Conservation (phyloP, 2,888 invertebrate genomes). For the Melikaiella ostensackeni region DNA sequence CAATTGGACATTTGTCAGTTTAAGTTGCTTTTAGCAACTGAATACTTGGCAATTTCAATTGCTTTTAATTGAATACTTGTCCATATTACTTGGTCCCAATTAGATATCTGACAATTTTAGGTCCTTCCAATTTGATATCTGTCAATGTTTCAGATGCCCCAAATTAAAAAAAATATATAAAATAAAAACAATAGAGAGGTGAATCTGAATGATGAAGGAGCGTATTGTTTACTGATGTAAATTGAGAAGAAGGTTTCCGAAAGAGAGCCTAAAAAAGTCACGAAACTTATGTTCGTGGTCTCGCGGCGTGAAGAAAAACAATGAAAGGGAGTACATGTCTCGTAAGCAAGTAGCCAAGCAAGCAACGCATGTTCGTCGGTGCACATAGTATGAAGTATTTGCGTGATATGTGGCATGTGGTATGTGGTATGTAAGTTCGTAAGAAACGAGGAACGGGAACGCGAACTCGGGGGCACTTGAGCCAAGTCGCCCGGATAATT, state of each 20-base stretch:
- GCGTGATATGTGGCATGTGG: neutral
- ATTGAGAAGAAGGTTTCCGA: constrained; percentile 31
- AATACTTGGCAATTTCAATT: no score
- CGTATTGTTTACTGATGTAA: constrained; percentile 24
- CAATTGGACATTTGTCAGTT: no score
- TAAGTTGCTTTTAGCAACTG: no score
- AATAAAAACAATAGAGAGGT: neutral
- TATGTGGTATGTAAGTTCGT: constrained; percentile 22
- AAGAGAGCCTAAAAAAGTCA: constrained; percentile 12
- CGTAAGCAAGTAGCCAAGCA: neutral
- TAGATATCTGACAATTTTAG: no score
- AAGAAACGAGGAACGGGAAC: constrained; percentile 29
- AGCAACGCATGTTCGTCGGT: constrained; percentile 9
- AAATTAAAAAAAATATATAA: neutral
- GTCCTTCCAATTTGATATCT: no score
- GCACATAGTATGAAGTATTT: neutral
- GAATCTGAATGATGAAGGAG: neutral
- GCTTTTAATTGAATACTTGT: no score
- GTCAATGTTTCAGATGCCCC: neutral
- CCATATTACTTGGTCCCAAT: no score
- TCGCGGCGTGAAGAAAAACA: constrained; percentile 15
- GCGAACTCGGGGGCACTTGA: constrained; percentile 63
- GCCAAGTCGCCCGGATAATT: constrained; percentile 76
- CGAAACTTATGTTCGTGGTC: constrained; percentile 22
- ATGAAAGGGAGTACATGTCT: constrained; percentile 13